Conservation (phyloP, 2,113 vertebrate genomes). For the Passer montanus region DNA sequence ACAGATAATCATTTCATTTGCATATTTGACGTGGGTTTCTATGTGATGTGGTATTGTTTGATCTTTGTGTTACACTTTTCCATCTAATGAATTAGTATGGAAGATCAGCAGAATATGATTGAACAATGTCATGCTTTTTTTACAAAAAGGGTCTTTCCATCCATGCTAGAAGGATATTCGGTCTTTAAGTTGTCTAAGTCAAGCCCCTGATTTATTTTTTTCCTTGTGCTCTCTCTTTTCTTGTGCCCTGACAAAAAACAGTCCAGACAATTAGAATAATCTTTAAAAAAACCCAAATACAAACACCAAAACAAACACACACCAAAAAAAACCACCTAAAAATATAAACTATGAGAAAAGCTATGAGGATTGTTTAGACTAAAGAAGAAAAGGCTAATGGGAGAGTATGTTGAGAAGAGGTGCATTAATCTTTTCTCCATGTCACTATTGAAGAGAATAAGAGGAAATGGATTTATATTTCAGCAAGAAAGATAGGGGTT, state of each 20-base stretch:
- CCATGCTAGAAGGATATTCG: neutral
- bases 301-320: no score
- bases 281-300: neutral
- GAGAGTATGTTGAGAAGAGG: neutral
- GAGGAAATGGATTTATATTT: neutral
- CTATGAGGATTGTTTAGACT: neutral
- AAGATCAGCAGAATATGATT: neutral
- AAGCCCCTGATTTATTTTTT: neutral
- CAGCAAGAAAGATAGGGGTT: neutral
- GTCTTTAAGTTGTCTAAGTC: neutral
- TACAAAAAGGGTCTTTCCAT: fast-evolving
- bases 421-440: neutral
- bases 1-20: neutral
- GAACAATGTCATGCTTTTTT: neutral
- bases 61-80: neutral
- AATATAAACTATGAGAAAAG: neutral
- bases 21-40: neutral
- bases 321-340: no score
- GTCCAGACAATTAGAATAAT: neutral
- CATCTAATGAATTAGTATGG: neutral
- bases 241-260: neutral
- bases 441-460: neutral
- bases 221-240: neutral
- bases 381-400: neutral
- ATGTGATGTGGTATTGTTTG: neutral